Evolutionary conservation across 2,888 invertebrate genomes (phyloP).

Genomic region (Strigamia crassipes): DNA sequence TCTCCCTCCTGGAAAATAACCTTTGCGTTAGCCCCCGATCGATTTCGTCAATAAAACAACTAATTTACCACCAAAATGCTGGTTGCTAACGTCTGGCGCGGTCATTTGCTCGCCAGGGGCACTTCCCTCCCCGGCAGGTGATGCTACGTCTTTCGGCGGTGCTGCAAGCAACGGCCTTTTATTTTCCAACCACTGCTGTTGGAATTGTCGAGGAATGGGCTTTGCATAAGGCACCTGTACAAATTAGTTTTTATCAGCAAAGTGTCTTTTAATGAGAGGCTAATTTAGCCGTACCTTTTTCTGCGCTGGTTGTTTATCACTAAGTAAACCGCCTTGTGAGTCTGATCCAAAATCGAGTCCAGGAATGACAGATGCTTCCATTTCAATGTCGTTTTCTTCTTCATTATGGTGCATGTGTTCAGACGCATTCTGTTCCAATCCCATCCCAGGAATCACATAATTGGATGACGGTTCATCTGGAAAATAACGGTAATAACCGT

Average conservation of each 20-base stretch:
- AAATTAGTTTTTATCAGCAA: conserved; percentile 26
- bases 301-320: conserved; percentile 45
- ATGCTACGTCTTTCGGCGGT: conserved; percentile 44
- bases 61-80: not conserved
- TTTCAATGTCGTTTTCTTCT: conserved; percentile 51
- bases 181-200: conserved; percentile 83
- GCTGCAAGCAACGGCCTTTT: conserved; percentile 49
- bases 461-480: conserved; percentile 72
- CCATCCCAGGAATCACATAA: conserved; percentile 86
- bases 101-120: not conserved
- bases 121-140: conserved; percentile 14
- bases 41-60: not conserved
- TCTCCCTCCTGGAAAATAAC: not conserved
- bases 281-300: conserved; percentile 49
- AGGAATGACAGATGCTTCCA: conserved; percentile 68
- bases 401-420: conserved; percentile 56
- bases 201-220: conserved; percentile 94
- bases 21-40: not conserved
- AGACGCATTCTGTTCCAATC: conserved; percentile 92
- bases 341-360: conserved; percentile 78
- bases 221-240: conserved; percentile 84
- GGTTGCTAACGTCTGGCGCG: not conserved
- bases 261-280: not conserved
- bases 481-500: conserved; percentile 54
- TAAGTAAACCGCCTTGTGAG: conserved; percentile 51